phyloP scores from a whole-genome alignment of 2,113 vertebrate species.

The Brevimyrus niger region DNA sequence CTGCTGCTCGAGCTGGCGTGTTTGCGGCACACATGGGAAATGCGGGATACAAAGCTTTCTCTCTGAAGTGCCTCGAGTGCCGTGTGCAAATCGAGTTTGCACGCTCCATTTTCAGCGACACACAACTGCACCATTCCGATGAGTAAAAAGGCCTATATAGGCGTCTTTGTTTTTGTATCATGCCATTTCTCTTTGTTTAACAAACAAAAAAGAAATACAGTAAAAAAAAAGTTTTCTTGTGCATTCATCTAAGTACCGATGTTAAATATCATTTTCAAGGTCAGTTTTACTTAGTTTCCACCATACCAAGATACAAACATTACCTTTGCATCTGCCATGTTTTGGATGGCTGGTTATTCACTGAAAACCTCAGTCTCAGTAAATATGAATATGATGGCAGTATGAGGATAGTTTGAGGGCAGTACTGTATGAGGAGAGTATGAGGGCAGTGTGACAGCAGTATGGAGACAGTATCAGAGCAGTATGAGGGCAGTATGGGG shows the following conservation, averaged over 20 bases:
- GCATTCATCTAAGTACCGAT: too few species aligned
- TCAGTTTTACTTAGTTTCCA: background rate
- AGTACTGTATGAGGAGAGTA: background rate
- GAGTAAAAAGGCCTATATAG: background rate
- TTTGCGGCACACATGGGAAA: background rate
- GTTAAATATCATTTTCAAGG: background rate
- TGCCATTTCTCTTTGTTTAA: background rate
- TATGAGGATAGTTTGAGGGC: background rate
- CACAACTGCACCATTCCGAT: background rate
- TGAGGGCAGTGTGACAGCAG: background rate
- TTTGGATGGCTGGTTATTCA: background rate
- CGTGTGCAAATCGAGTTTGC: background rate
- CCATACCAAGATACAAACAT: background rate
- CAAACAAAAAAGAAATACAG: background rate
- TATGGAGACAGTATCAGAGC: background rate
- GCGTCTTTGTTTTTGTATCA: too few species aligned
- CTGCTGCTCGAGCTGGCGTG: background rate
- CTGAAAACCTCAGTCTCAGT: background rate
- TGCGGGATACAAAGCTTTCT: background rate
- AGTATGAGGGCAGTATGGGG: background rate
- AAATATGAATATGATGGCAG: background rate
- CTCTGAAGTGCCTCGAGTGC: background rate
- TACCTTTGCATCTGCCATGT: background rate
- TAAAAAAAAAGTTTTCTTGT: background rate
- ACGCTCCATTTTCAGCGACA: background rate